Base-by-base conservation (phyloP, 2,888 invertebrate species). In the Epirrita christyi region DNA sequence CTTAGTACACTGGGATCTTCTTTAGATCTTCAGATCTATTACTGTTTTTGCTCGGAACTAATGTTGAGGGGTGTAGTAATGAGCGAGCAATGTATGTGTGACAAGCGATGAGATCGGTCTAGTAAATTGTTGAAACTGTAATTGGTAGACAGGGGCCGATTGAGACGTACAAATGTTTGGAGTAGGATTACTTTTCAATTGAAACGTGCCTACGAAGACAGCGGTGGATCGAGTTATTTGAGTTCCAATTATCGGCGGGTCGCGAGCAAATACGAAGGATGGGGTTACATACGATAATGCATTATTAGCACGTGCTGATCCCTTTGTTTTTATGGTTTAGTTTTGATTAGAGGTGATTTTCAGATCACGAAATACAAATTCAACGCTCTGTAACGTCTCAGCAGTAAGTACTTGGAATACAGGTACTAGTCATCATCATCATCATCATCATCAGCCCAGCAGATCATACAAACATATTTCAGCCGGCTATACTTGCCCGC, bases 141-240 rank as follows among this genome's bases (percentile, higher is more conserved):
- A 65, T 51, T 65, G 72, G 81, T 83, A 72, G 53, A 9, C 57
- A 67, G 73, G 66, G 67, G 69, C 73, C 85, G 83, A 86, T 86
- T 84, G 87, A 88, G 88, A 87, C 84, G 82, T 80, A 87, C 87
- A 86, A 89, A 88, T 86, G 89, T 90, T 90, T 90, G 88, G 80
- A 75, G 75, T 78, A 68, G 88, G 88, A 89, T 91, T 88, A 91
- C 85, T 86, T 85, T 86, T 79, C 85, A 86, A 91, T 91, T 89
- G 91, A 81, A 87, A 89, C 91, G 90, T 90, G 91, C 90, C 88
- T 81, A 79, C 82, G 83, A 86, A 88, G 89, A 85, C 86, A 81
- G 77, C 78, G 79, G 69, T 70, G 84, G 83, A 80, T 81, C 79
- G 75, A 77, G 84, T 80, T 88, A 86, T 89, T 89, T 88, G 88